Evolutionary conservation across 2,888 invertebrate genomes (phyloP).

Genomic region (Heteromurus nitidus): DNA sequence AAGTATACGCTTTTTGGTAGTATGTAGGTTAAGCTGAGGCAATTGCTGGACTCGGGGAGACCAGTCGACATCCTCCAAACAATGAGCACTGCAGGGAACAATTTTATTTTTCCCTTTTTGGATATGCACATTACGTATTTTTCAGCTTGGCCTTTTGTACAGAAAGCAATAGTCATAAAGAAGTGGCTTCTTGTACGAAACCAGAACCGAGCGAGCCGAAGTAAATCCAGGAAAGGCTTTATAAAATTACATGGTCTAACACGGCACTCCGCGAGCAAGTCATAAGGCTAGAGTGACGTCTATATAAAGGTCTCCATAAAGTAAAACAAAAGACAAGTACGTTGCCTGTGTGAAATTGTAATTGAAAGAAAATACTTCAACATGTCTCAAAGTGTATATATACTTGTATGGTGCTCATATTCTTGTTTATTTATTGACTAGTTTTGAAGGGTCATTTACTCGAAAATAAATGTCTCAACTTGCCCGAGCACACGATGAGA

Average conservation of each 20-base stretch:
- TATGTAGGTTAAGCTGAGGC: slow-evolving; percentile 6
- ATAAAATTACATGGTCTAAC: too few species aligned
- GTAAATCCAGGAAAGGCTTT: not conserved
- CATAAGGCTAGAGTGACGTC: too few species aligned
- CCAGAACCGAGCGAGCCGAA: not conserved
- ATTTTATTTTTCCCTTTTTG: slow-evolving; percentile 21
- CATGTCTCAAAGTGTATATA: too few species aligned
- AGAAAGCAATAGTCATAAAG: slow-evolving; percentile 12
- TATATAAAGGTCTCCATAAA: too few species aligned
- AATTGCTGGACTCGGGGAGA: not conserved
- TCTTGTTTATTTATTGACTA: too few species aligned
- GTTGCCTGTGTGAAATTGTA: not conserved
- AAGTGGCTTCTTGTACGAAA: not conserved
- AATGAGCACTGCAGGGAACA: slow-evolving; percentile 19
- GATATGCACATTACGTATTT: not conserved
- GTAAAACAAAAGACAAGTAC: too few species aligned
- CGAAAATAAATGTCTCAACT: too few species aligned
- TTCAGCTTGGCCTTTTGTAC: not conserved
- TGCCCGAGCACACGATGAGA: too few species aligned
- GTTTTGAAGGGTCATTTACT: too few species aligned
- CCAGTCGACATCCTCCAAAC: not conserved
- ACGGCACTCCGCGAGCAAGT: too few species aligned
- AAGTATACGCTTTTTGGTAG: not conserved
- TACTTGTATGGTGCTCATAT: too few species aligned
- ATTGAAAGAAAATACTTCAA: too few species aligned